phyloP scores from a whole-genome alignment of 2,113 vertebrate species.

The Phaethornis superciliosus region DNA sequence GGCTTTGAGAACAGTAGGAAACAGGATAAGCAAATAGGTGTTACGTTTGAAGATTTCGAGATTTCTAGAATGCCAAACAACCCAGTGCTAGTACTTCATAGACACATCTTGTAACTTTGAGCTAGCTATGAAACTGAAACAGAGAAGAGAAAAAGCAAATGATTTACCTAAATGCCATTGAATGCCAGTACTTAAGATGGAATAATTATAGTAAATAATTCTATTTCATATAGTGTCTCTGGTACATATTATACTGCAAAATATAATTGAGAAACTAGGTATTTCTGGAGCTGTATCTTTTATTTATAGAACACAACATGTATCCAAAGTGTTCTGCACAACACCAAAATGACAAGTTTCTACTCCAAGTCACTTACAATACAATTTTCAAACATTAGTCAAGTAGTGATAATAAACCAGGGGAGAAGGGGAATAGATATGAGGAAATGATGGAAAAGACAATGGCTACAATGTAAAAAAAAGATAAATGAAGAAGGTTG shows the following conservation, averaged over 20 bases:
- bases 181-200: background rate
- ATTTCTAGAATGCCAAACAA: background rate
- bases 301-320: background rate
- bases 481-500: background rate
- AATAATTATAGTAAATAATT: constrained; percentile 38
- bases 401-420: background rate
- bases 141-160: background rate
- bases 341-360: constrained; percentile 14
- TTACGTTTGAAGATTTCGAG: background rate
- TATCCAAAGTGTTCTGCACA: background rate
- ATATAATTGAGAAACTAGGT: background rate
- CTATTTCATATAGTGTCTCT: background rate
- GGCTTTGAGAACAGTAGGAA: background rate
- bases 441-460: background rate
- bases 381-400: background rate
- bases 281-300: constrained; percentile 19
- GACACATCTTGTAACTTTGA: background rate
- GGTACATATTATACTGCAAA: background rate
- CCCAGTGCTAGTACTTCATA: background rate
- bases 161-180: background rate
- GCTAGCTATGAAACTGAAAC: background rate
- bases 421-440: background rate
- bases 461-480: background rate
- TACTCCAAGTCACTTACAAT: constrained; percentile 25
- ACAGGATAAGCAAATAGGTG: background rate